Conservation (phyloP, 2,113 vertebrate genomes). For the Melospiza melodia region DNA sequence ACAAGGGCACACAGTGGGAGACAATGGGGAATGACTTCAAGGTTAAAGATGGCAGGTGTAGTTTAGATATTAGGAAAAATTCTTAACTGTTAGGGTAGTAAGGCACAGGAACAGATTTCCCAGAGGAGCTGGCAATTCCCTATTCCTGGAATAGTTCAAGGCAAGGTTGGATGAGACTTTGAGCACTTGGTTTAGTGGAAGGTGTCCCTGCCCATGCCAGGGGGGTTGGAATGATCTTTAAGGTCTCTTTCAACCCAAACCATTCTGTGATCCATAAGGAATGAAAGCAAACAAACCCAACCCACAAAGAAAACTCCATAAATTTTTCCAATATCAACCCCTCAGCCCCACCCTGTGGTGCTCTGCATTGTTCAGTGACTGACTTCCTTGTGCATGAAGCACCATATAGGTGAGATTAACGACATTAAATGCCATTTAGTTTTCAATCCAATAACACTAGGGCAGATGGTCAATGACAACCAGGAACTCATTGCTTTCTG, state of each 20-base stretch:
- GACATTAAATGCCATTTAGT: not conserved
- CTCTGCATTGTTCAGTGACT: not conserved
- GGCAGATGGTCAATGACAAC: not conserved
- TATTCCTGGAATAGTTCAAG: not conserved
- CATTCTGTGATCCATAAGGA: not conserved
- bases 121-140: not conserved
- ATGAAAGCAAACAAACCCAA: not conserved
- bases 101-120: not conserved
- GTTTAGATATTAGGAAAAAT: not conserved
- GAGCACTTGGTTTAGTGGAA: not conserved
- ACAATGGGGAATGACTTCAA: not conserved
- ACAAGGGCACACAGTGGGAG: not conserved
- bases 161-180: not conserved
- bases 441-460: not conserved
- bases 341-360: not conserved
- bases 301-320: not conserved
- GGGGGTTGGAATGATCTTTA: not conserved
- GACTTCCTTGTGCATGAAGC: not conserved
- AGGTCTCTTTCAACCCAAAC: not conserved
- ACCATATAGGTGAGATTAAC: not conserved
- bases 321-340: not conserved
- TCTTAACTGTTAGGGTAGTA: not conserved
- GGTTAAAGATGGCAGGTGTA: not conserved
- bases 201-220: not conserved
- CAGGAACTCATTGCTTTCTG: not conserved